Conservation (phyloP, 2,113 vertebrate genomes). For the Cyprinodon brontotheroides region DNA sequence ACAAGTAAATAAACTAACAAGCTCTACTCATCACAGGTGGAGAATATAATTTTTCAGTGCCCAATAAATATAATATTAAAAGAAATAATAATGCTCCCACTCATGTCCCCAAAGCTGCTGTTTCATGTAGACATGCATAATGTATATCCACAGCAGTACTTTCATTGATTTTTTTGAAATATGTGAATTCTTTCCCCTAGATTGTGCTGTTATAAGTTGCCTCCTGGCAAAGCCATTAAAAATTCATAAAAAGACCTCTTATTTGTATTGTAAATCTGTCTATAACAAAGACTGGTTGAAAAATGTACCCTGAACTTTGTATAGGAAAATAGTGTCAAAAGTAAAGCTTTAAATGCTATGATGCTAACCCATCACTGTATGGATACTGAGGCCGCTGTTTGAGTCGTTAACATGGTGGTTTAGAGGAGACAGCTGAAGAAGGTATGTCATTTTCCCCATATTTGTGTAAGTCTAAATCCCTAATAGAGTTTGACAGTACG, state of each 20-base stretch:
- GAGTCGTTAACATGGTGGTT: conserved; percentile 21
- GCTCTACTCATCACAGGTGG: conserved; percentile 6
- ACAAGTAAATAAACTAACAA: conserved; percentile 23
- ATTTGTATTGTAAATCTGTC: conserved; percentile 17
- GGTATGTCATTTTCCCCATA: conserved; percentile 52
- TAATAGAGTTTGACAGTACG: conserved; percentile 55
- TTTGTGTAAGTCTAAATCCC: conserved; percentile 62
- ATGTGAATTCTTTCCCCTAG: background rate
- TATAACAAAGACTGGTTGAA: conserved; percentile 31
- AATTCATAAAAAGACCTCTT: conserved; percentile 1
- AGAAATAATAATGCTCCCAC: conserved; percentile 13
- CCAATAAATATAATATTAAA: conserved; percentile 30
- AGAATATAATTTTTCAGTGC: conserved; percentile 24
- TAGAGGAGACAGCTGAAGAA: conserved; percentile 37
- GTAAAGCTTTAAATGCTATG: conserved; percentile 19
- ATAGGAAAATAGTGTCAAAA: conserved; percentile 8
- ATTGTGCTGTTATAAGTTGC: background rate
- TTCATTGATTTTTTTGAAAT: too few relatives aligned
- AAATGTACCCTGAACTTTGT: conserved; percentile 7
- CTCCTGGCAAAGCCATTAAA: conserved; percentile 9
- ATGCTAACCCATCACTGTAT: conserved; percentile 34
- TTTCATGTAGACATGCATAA: conserved; percentile 20
- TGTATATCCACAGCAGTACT: background rate
- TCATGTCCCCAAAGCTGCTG: conserved; percentile 13
- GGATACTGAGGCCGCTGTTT: conserved; percentile 38